Conservation (phyloP, 2,888 invertebrate genomes). For the Hemaris fuciformis region DNA sequence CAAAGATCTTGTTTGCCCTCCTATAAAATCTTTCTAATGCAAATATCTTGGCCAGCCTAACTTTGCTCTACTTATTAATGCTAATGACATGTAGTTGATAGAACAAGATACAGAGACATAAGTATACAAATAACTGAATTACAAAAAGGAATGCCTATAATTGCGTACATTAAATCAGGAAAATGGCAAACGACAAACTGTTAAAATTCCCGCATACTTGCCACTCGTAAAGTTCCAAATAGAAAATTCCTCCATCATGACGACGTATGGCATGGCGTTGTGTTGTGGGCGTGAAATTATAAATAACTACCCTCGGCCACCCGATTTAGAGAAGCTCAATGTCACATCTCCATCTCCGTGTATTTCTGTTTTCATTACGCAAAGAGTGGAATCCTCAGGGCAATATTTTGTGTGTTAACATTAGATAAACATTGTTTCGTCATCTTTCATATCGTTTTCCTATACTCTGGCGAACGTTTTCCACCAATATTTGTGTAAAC, state of each 20-base stretch:
- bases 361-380: slow-evolving; percentile 48
- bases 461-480: too few species aligned
- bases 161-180: background rate
- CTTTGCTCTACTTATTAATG: too few species aligned
- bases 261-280: slow-evolving; percentile 44
- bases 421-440: background rate
- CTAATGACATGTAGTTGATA: too few species aligned
- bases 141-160: background rate
- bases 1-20: too few species aligned
- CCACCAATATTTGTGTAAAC: too few species aligned
- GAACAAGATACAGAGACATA: too few species aligned
- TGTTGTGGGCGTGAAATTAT: slow-evolving; percentile 65
- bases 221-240: slow-evolving; percentile 53
- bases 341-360: slow-evolving; percentile 54
- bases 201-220: slow-evolving; percentile 35
- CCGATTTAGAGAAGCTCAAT: slow-evolving; percentile 66
- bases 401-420: background rate
- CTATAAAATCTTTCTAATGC: background rate
- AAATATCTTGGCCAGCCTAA: too few species aligned
- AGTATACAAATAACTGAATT: background rate
- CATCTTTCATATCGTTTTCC: too few species aligned
- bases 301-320: slow-evolving; percentile 67
- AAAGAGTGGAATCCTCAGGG: slow-evolving; percentile 15
- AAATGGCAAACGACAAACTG: slow-evolving; percentile 33
- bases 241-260: slow-evolving; percentile 63